Conservation (phyloP, 1,140 invertebrate species). For the Mercenaria mercenaria region DNA sequence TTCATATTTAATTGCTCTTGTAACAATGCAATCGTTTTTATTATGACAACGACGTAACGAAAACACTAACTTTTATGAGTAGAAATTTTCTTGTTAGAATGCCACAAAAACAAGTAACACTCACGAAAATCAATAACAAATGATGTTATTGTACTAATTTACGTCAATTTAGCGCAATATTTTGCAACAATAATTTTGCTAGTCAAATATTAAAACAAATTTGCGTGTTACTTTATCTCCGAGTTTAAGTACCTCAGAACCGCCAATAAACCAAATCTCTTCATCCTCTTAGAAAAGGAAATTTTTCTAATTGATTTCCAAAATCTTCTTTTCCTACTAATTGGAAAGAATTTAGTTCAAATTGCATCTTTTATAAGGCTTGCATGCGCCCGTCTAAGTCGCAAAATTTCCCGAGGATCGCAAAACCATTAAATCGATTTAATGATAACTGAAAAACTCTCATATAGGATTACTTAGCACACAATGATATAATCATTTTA, state of each 20-base stretch:
- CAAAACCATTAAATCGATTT: constrained; percentile 33
- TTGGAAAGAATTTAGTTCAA: constrained; percentile 33
- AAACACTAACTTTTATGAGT: too few species aligned
- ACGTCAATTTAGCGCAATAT: too few species aligned
- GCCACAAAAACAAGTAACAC: too few species aligned
- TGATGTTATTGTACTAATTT: too few species aligned
- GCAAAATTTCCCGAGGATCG: not conserved
- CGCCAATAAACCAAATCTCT: not conserved
- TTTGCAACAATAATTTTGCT: too few species aligned
- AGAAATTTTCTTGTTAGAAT: too few species aligned
- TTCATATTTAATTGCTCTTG: too few species aligned
- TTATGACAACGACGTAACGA: too few species aligned
- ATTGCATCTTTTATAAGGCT: constrained; percentile 23
- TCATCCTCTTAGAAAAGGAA: constrained; percentile 23
- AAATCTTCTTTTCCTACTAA: constrained; percentile 54
- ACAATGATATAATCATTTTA: constrained; percentile 30
- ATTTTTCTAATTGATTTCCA: constrained; percentile 59
- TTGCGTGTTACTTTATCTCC: constrained; percentile 29
- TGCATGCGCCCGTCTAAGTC: constrained; percentile 21
- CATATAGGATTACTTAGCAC: constrained; percentile 15
- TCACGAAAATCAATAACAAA: too few species aligned
- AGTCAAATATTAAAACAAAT: too few species aligned
- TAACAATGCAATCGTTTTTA: too few species aligned
- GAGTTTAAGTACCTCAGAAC: constrained; percentile 13
- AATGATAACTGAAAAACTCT: constrained; percentile 43